Conservation (phyloP, 2,797 vertebrate genomes). For the Acipenser transmontanus region DNA sequence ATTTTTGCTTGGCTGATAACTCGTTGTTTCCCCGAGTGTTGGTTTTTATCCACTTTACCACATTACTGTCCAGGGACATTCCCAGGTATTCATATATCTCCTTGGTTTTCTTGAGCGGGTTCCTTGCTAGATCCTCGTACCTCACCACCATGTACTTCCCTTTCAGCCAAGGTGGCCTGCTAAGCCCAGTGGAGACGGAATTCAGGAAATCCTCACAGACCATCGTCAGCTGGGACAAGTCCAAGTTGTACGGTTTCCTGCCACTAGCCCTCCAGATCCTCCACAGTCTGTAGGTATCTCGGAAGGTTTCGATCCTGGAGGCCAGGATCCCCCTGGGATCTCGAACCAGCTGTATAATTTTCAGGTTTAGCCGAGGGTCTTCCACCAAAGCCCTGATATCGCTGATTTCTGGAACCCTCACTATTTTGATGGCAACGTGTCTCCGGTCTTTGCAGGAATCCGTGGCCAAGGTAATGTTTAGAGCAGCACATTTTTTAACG, state of each 20-base stretch:
- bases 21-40: conserved; percentile 82
- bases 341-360: conserved; percentile 88
- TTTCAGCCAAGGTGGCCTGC: conserved; percentile 78
- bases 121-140: conserved; percentile 86
- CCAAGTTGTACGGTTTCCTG: conserved; percentile 81
- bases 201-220: conserved; percentile 88
- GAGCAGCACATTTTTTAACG: conserved; percentile 72
- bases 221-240: conserved; percentile 79
- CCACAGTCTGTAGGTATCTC: conserved; percentile 87
- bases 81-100: conserved; percentile 89
- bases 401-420: conserved; percentile 79
- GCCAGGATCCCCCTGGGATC: conserved; percentile 87
- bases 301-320: conserved; percentile 86
- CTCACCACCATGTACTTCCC: conserved; percentile 91
- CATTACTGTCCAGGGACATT: conserved; percentile 74
- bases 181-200: conserved; percentile 80
- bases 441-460: conserved; percentile 75
- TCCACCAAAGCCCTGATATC: conserved; percentile 82
- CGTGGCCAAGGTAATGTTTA: conserved; percentile 79
- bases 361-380: conserved; percentile 84
- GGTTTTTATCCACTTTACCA: conserved; percentile 85
- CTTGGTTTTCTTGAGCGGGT: conserved; percentile 81
- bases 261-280: conserved; percentile 88
- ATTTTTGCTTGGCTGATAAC: conserved; percentile 80
- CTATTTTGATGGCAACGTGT: conserved; percentile 87